Conservation (phyloP, 1,140 invertebrate species). For the Drosophila guanche region DNA sequence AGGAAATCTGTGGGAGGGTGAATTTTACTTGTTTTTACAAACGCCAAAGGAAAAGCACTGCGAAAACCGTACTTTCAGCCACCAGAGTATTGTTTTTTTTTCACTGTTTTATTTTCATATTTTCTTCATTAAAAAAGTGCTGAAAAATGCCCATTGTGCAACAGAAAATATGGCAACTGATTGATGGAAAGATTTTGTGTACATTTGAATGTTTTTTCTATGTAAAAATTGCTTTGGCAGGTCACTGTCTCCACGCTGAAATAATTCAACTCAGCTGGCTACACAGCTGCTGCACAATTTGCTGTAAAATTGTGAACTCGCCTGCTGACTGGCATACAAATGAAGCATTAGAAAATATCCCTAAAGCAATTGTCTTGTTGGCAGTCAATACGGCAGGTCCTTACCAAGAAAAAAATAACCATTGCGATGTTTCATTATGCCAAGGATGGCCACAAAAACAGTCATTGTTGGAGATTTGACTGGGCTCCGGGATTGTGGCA, state of each 20-base stretch:
- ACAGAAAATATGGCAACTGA: too few species aligned
- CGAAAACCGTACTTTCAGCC: too few species aligned
- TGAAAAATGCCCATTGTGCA: too few species aligned
- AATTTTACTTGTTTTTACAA: neutral
- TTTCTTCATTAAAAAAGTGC: too few species aligned
- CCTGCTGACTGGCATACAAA: conserved; percentile 44
- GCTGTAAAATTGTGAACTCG: conserved; percentile 33
- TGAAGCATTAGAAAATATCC: conserved; percentile 37
- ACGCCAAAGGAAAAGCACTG: neutral
- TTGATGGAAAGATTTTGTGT: too few species aligned
- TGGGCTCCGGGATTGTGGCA: conserved; percentile 33
- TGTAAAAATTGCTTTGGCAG: too few species aligned
- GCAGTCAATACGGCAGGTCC: conserved; percentile 47
- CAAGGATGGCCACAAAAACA: conserved; percentile 10
- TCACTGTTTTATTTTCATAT: too few species aligned
- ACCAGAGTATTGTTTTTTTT: too few species aligned
- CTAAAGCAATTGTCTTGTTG: conserved; percentile 40
- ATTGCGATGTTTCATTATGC: conserved; percentile 51
- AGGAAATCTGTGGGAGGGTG: conserved; percentile 8
- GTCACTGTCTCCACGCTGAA: neutral
- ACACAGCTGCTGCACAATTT: conserved; percentile 28
- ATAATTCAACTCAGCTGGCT: conserved; percentile 44
- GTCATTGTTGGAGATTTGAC: conserved; percentile 36
- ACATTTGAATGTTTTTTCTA: too few species aligned
- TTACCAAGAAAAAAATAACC: conserved; percentile 17